phyloP scores from a whole-genome alignment of 2,113 vertebrate species.

The Pachycephala philippinensis region DNA sequence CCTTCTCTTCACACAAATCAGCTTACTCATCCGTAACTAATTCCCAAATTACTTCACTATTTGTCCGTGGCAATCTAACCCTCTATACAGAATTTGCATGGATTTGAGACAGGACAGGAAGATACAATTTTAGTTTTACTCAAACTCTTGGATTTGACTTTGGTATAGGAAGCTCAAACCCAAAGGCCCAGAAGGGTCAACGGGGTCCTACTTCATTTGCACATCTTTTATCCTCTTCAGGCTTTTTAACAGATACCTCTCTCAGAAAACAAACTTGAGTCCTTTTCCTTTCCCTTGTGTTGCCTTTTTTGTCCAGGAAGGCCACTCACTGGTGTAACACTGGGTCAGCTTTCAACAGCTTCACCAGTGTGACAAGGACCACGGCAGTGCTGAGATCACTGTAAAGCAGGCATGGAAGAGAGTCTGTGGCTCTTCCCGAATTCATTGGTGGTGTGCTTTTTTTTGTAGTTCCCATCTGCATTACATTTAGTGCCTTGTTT shows the following conservation, averaged over 20 bases:
- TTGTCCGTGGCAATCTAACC: not conserved
- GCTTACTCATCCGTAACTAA: not conserved
- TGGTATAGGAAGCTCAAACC: not conserved
- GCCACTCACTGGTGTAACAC: not conserved
- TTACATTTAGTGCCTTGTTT: constrained; percentile 17
- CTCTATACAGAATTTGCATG: not conserved
- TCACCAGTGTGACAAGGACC: not conserved
- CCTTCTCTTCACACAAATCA: not conserved
- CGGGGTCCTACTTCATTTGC: not conserved
- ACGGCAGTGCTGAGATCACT: not conserved
- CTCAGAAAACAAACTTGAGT: not conserved
- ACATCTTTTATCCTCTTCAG: not conserved
- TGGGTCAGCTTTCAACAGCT: not conserved
- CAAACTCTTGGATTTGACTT: not conserved
- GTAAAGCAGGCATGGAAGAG: not conserved
- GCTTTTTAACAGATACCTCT: not conserved
- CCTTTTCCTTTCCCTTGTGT: not conserved
- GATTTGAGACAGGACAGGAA: not conserved
- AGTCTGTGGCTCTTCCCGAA: not conserved
- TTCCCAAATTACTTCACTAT: not conserved
- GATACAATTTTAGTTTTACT: not conserved
- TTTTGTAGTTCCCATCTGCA: not conserved
- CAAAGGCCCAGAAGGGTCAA: not conserved
- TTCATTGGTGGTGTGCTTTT: not conserved
- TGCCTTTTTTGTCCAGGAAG: not conserved